Evolutionary conservation across 2,113 vertebrate species (phyloP).

Genomic region (Pachyramphus minor): DNA sequence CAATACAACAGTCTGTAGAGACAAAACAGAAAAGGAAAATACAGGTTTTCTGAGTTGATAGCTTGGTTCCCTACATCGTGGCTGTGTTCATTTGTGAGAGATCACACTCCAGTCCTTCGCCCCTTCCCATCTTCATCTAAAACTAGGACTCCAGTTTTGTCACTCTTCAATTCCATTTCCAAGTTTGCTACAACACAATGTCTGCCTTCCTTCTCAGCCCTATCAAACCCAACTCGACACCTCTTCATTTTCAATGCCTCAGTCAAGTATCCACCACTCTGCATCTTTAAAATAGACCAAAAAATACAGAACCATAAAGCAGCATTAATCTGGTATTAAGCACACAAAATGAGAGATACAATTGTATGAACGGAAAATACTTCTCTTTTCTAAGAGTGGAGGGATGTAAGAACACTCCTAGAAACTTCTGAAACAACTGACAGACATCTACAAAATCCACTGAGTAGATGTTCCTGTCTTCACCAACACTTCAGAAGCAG

Average conservation of each 20-base stretch:
- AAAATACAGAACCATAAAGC: background rate
- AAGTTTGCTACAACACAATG: background rate
- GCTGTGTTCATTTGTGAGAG: background rate
- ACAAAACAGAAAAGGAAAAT: background rate
- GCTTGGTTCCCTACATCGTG: background rate
- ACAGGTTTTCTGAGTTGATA: background rate
- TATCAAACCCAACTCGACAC: rapidly evolving
- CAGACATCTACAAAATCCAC: background rate
- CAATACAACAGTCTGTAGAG: background rate
- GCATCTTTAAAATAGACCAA: background rate
- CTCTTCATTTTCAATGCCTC: background rate
- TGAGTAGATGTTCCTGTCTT: background rate
- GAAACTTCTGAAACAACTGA: background rate
- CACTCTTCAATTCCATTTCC: background rate
- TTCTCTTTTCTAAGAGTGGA: background rate
- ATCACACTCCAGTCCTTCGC: background rate
- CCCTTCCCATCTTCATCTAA: background rate
- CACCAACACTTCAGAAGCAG: background rate
- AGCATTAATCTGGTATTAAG: background rate
- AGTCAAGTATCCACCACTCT: background rate
- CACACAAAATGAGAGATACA: background rate
- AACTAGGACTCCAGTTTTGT: background rate
- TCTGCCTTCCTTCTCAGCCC: background rate
- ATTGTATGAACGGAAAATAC: background rate
- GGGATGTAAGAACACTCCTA: background rate